A percentile compares a stretch with the other conserved stretches of the same genome.
These are phyloP conservation scores for Gnatocerus cornutus DNA, from an alignment of 2,888 invertebrate genomes.

Conservation along the genomic window DNA sequence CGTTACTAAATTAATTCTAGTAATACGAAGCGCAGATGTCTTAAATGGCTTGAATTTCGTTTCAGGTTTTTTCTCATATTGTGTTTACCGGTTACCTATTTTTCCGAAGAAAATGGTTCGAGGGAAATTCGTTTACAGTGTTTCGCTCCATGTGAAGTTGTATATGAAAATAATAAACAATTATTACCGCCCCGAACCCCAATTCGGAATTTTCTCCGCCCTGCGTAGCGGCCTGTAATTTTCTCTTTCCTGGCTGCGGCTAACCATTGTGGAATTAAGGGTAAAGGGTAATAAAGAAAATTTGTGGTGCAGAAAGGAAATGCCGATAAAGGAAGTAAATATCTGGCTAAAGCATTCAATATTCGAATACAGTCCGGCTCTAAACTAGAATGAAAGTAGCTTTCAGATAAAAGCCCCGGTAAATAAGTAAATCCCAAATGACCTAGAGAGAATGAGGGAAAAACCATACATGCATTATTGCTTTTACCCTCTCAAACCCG, in stretches of 20 bases:
- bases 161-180: slow-evolving; percentile 24
- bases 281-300: slow-evolving; percentile 46
- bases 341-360: slow-evolving; percentile 46
- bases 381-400: slow-evolving; percentile 51
- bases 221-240: slow-evolving; percentile 23
- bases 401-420: slow-evolving; percentile 52
- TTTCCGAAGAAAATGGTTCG: not conserved
- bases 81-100: too few species aligned
- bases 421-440: slow-evolving; percentile 56
- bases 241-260: slow-evolving; percentile 30
- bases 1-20: too few species aligned
- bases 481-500: not conserved
- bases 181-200: slow-evolving; percentile 1
- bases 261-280: slow-evolving; percentile 36
- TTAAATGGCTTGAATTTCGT: too few species aligned
- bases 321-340: slow-evolving; percentile 53
- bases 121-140: not conserved
- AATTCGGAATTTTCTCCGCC: slow-evolving; percentile 14
- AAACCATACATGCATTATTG: slow-evolving; percentile 41
- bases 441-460: slow-evolving; percentile 47
- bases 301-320: slow-evolving; percentile 54
- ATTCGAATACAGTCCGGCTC: slow-evolving; percentile 51
- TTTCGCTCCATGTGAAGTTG: not conserved
- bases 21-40: too few species aligned
- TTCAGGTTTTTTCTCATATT: too few species aligned